A percentile compares a stretch with the other conserved stretches of the same genome.
Evolutionary conservation across 1,140 invertebrate genomes (phyloP).

Genomic region (Camponotus pennsylvanicus): DNA sequence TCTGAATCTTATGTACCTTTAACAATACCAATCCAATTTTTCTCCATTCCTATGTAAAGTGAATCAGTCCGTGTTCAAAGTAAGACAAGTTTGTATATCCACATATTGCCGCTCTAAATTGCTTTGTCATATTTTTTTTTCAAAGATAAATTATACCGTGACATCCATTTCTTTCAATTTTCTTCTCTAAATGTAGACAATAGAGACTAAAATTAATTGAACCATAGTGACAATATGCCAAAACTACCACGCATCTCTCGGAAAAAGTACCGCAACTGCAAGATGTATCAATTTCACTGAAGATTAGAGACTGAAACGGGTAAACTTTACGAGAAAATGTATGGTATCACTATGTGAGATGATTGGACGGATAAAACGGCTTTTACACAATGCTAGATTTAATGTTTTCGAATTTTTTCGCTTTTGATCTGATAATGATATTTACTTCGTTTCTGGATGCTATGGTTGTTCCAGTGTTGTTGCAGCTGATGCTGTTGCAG

Average conservation of each 20-base stretch:
- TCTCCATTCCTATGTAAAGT: constrained; percentile 71
- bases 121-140: constrained; percentile 38
- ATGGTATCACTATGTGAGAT: constrained; percentile 67
- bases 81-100: constrained; percentile 60
- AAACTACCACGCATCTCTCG: constrained; percentile 57
- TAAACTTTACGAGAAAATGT: constrained; percentile 60
- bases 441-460: constrained; percentile 87
- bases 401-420: constrained; percentile 64
- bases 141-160: constrained; percentile 50
- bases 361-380: constrained; percentile 70
- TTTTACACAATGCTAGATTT: constrained; percentile 61
- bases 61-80: constrained; percentile 61
- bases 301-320: constrained; percentile 44
- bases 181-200: constrained; percentile 32
- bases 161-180: constrained; percentile 44
- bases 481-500: constrained; percentile 87
- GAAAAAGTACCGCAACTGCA: constrained; percentile 28
- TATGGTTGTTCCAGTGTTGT: constrained; percentile 88
- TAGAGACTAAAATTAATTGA: constrained; percentile 46
- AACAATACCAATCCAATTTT: constrained; percentile 72
- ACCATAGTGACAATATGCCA: constrained; percentile 73
- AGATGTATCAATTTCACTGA: constrained; percentile 32
- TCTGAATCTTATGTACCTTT: constrained; percentile 51
- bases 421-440: constrained; percentile 81
- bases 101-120: constrained; percentile 26